These are phyloP conservation scores for Gobius niger DNA, from an alignment of 2,113 vertebrate species.

Conservation along the genomic window DNA sequence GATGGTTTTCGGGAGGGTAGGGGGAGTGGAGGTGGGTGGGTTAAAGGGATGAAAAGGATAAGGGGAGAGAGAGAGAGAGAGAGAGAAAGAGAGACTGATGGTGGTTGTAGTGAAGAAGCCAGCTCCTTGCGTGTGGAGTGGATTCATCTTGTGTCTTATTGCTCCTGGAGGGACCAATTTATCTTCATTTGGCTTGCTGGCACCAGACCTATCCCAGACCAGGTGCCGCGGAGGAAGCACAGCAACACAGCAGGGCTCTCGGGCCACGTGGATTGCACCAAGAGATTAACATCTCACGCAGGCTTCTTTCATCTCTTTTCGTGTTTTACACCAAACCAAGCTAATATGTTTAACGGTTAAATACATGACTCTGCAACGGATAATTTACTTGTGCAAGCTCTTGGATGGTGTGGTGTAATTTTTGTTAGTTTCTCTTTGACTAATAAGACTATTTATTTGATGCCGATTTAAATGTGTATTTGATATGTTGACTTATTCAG, in stretches of 20 bases:
- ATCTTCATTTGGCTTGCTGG: constrained; percentile 71
- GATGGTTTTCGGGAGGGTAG: constrained; percentile 45
- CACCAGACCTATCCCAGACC: constrained; percentile 43
- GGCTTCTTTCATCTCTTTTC: neutral
- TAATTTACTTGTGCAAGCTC: neutral
- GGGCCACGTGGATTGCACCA: neutral
- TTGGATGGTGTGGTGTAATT: too few species aligned
- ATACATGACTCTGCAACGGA: neutral
- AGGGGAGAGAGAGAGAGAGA: constrained; percentile 46
- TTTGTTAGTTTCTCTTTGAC: too few species aligned
- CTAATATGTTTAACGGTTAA: neutral
- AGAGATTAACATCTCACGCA: neutral
- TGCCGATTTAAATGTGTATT: too few species aligned
- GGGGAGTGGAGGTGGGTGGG: constrained; percentile 37
- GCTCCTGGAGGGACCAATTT: constrained; percentile 68
- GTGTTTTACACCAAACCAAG: neutral
- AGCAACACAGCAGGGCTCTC: constrained; percentile 29
- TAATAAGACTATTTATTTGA: too few species aligned
- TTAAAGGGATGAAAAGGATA: constrained; percentile 43
- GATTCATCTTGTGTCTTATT: constrained; percentile 71
- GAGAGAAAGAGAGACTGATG: constrained; percentile 25
- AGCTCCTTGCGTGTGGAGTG: constrained; percentile 50
- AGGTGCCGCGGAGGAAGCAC: constrained; percentile 32
- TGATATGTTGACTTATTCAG: too few species aligned
- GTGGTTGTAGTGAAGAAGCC: constrained; percentile 51